Conservation (phyloP, 2,113 vertebrate genomes). For the Probosciger aterrimus region DNA sequence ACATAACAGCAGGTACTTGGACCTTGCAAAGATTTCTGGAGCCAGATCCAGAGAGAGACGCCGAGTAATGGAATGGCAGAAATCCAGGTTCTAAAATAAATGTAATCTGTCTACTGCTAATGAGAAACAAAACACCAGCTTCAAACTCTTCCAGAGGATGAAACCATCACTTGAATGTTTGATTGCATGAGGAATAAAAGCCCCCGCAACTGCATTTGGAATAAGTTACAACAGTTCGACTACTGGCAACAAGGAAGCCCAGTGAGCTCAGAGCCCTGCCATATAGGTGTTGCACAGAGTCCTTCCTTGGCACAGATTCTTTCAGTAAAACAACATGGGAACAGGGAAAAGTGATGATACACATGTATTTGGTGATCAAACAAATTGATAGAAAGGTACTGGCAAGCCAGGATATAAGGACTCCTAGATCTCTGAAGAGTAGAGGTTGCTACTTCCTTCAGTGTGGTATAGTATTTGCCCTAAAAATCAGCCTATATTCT, state of each 20-base stretch:
- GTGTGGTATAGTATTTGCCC: background rate
- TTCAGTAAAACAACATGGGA: background rate
- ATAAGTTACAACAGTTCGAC: background rate
- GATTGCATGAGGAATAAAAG: background rate
- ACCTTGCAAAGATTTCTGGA: conserved; percentile 10
- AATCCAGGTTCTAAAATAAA: conserved; percentile 47
- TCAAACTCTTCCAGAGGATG: conserved; percentile 17
- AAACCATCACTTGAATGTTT: background rate
- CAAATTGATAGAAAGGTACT: background rate
- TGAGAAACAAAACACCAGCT: conserved; percentile 50
- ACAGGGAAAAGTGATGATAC: background rate
- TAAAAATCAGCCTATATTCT: background rate
- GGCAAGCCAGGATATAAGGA: background rate
- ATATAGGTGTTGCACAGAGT: background rate
- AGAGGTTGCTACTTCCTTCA: background rate
- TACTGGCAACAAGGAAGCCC: background rate
- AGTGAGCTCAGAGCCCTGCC: background rate
- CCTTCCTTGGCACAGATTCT: background rate
- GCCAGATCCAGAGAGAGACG: background rate
- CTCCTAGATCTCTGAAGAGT: background rate
- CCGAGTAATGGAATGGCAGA: conserved; percentile 43
- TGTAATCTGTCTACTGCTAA: conserved; percentile 39
- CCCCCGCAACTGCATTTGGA: background rate
- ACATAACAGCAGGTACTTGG: conserved; percentile 36
- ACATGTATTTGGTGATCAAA: background rate